Evolutionary conservation across 2,888 invertebrate genomes (phyloP).

Genomic region (Selenia dentaria): DNA sequence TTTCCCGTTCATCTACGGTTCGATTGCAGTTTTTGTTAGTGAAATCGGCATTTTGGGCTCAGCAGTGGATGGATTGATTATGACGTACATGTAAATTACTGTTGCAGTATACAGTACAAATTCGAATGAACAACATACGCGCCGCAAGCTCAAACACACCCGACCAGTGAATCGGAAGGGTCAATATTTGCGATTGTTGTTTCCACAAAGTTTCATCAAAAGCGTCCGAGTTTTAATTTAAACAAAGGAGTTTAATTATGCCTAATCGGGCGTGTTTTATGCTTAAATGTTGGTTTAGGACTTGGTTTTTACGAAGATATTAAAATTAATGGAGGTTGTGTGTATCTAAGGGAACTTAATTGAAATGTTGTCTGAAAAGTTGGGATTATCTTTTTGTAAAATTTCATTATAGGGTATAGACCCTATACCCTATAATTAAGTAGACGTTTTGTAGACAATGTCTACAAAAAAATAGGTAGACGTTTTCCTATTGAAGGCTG

Average conservation of each 20-base stretch:
- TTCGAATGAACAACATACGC: no score
- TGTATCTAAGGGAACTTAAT: conserved; percentile 11
- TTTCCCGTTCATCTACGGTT: no score
- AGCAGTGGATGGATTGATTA: no score
- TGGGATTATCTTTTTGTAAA: background rate
- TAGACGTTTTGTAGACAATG: no score
- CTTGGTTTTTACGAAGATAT: conserved; percentile 11
- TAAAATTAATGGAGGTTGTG: conserved; percentile 19
- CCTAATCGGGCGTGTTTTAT: conserved; percentile 22
- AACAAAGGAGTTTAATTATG: conserved; percentile 27
- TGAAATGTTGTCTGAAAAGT: background rate
- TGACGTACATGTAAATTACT: no score
- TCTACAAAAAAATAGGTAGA: no score
- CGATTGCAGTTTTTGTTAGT: no score
- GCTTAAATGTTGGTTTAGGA: conserved; percentile 26
- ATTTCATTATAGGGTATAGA: no score
- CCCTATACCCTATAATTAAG: no score
- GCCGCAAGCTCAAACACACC: conserved; percentile 30
- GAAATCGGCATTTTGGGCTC: no score
- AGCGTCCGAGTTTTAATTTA: conserved; percentile 21
- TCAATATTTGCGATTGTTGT: conserved; percentile 39
- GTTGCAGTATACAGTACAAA: no score
- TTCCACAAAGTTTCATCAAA: conserved; percentile 26
- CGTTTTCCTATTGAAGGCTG: no score
- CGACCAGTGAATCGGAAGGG: conserved; percentile 35